A percentile compares a stretch with the other conserved stretches of the same genome.
Conservation (phyloP, 2,888 invertebrate species). For the Chrysolina oricalcia region DNA sequence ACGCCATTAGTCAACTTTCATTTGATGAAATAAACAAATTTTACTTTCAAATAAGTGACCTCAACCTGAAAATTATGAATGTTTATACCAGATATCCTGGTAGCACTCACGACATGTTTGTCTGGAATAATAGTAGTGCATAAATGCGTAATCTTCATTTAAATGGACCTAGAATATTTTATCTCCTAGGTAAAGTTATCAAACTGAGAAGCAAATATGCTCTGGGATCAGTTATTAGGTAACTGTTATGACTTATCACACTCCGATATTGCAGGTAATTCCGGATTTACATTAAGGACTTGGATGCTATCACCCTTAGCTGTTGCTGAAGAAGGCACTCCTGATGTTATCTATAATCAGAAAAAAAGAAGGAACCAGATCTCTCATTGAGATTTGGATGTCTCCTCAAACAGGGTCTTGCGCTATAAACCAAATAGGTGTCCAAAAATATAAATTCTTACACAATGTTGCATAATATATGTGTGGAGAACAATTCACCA, state of each 20-base stretch:
- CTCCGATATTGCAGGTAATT: not conserved
- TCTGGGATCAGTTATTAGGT: too few species aligned
- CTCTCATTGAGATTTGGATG: not conserved
- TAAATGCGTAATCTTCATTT: not conserved
- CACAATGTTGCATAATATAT: not conserved
- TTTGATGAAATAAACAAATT: not conserved
- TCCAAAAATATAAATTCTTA: not conserved
- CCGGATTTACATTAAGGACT: not conserved
- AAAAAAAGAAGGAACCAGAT: not conserved
- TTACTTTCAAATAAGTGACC: constrained; percentile 17
- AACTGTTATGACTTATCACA: too few species aligned
- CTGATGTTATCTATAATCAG: not conserved
- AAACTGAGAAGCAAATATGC: not conserved
- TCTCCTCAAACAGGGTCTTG: not conserved
- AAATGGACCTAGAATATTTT: not conserved
- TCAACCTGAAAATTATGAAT: constrained; percentile 30
- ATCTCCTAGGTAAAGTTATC: not conserved
- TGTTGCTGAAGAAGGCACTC: not conserved
- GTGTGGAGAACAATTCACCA: not conserved
- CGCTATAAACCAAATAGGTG: not conserved
- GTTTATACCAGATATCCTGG: constrained; percentile 23
- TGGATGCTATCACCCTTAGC: not conserved
- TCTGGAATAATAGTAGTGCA: constrained; percentile 1
- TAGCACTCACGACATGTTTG: constrained; percentile 22
- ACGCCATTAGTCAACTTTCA: too few species aligned